Percentiles rank a stretch among this genome's conserved stretches.
phyloP scores from a whole-genome alignment of 2,888 invertebrate species.

The Drosophila recens region DNA sequence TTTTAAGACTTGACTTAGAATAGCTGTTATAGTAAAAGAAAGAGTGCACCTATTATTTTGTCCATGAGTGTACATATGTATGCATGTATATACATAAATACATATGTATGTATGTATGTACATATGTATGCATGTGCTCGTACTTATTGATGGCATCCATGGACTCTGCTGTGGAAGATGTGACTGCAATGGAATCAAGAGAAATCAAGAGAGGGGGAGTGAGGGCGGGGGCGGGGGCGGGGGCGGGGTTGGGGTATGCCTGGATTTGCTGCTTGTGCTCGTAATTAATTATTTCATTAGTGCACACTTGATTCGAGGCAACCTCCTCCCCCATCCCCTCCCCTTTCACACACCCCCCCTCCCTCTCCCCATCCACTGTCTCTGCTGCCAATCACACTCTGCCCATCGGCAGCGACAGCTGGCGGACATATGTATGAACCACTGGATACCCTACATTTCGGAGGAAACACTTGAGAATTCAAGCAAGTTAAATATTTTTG shows the following conservation, averaged over 20 bases:
- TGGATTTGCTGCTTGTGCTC: slow-evolving; percentile 54
- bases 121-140: not conserved
- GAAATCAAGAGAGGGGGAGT: not conserved
- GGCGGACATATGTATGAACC: not conserved
- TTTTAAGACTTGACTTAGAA: no score
- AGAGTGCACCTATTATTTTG: no score
- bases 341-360: not conserved
- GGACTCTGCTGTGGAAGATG: not conserved
- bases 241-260: slow-evolving; percentile 12
- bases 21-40: no score
- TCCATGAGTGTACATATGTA: not conserved
- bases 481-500: no score
- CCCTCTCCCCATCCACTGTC: not conserved
- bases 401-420: not conserved
- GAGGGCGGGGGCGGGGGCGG: not conserved
- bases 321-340: not conserved
- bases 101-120: not conserved
- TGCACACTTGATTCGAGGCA: slow-evolving; percentile 67
- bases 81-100: not conserved
- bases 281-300: slow-evolving; percentile 77
- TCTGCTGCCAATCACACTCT: slow-evolving; percentile 18
- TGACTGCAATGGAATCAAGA: not conserved
- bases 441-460: slow-evolving; percentile 22
- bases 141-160: slow-evolving; percentile 16
- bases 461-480: not conserved